A percentile compares a stretch with the other conserved stretches of the same genome.
Evolutionary conservation across 2,797 vertebrate species (phyloP).

Genomic region (Chiropotes sagulatus): DNA sequence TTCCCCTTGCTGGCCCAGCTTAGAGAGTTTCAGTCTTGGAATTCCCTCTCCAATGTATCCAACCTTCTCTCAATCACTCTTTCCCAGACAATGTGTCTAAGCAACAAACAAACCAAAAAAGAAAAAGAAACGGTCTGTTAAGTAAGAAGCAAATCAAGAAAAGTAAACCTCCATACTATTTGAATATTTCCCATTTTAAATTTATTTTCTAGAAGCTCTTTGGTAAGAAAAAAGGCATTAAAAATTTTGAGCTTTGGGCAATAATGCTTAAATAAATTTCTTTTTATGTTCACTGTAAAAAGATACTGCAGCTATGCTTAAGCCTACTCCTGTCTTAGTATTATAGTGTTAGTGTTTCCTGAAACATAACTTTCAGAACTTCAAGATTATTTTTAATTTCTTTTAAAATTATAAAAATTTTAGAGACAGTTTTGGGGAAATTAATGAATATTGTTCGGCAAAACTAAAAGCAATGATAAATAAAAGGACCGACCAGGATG

Average conservation of each 20-base stretch:
- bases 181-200: background rate
- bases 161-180: background rate
- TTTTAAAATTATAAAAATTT: background rate
- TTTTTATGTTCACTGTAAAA: background rate
- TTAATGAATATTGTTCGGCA: background rate
- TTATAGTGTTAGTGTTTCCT: background rate
- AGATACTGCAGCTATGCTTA: background rate
- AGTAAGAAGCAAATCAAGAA: background rate
- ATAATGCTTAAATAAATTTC: background rate
- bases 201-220: background rate
- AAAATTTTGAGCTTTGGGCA: background rate
- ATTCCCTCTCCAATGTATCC: background rate
- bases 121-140: background rate
- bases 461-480: background rate
- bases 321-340: background rate
- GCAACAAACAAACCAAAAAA: background rate
- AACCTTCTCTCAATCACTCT: background rate
- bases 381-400: background rate
- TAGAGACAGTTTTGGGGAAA: background rate
- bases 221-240: background rate
- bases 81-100: background rate
- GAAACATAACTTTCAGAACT: background rate
- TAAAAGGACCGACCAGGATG: background rate
- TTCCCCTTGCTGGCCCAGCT: accelerated
- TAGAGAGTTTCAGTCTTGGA: background rate